Percentiles rank a stretch among this genome's conserved stretches.
phyloP scores from a whole-genome alignment of 2,888 invertebrate species.

The Spialia ferax region DNA sequence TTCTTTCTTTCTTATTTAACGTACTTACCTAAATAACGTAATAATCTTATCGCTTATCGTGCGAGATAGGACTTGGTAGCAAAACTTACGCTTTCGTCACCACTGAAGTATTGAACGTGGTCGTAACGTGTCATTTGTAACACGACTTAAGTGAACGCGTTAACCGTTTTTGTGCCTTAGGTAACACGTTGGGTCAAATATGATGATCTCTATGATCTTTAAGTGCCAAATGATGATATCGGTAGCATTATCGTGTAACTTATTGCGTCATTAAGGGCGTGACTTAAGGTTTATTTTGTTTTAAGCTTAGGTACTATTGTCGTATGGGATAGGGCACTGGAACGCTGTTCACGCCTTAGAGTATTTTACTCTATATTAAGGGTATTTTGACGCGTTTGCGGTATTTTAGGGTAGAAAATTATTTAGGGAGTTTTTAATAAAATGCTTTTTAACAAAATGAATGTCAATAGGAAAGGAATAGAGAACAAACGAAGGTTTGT shows the following conservation, averaged over 20 bases:
- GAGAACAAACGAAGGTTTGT: too few relatives aligned
- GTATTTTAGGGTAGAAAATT: too few relatives aligned
- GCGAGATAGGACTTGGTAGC: neutral
- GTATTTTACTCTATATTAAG: too few relatives aligned
- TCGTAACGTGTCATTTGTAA: conserved; percentile 15
- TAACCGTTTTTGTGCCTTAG: conserved; percentile 26
- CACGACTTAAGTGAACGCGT: conserved; percentile 12
- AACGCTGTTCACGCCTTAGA: too few relatives aligned
- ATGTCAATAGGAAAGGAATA: too few relatives aligned
- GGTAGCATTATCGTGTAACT: neutral
- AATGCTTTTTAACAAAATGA: too few relatives aligned
- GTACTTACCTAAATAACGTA: too few relatives aligned
- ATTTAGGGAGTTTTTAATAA: too few relatives aligned
- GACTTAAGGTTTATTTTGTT: neutral
- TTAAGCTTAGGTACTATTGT: too few relatives aligned
- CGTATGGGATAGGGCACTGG: too few relatives aligned
- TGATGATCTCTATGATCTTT: conserved; percentile 20
- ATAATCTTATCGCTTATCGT: neutral
- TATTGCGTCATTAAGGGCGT: neutral
- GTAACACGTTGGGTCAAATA: conserved; percentile 16
- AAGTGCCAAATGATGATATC: conserved; percentile 12
- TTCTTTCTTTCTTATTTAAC: too few relatives aligned
- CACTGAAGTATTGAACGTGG: neutral
- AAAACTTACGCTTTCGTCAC: neutral
- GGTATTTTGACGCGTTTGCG: too few relatives aligned